Evolutionary conservation across 2,797 vertebrate genomes (phyloP), one percentile per base, ranked within the genome.

Genomic region (Megaceryle alcyon): DNA sequence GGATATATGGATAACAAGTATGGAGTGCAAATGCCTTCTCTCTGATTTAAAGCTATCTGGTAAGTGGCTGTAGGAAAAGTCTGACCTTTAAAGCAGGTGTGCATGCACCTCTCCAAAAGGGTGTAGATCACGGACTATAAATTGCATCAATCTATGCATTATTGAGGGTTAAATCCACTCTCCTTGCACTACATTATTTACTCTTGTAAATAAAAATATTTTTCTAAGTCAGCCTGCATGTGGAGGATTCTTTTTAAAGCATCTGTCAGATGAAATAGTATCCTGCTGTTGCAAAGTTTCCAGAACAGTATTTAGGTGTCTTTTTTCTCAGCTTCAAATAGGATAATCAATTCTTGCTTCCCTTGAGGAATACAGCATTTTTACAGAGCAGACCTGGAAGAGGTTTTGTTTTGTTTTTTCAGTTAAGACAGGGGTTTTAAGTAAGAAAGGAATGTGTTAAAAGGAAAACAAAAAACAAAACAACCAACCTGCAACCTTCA

Each of bases 161-260:
- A 96, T n/a, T 86, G 96, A 95, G 95, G 93, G 89, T 97, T 95
- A 96, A 95, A 94, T 97, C 88, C 95, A 92, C 96, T 97, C 35
- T 75, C 92, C 96, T 98, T 98, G 97, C 96, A 98, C 97, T 98
- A 97, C 96, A 96, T 97, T 97, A 97, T 97, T 96, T 97, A 96
- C 97, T 97, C 94, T 95, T 97, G 95, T 96, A 97, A 98, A 98
- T 98, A 98, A 98, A 98, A 97, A 96, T 98, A 98, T 98, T 98
- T 98, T 98, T 98, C 94, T 98, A 98, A 95, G 90, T 81, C 85
- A 97, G 72, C 76, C 66, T 97, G 37, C 66, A 29, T 41, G 53
- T 87, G 54, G 60, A 91, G n/a, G 70, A 60, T 77, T 69, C 54
- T 80, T 78, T 87, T 92, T 94, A 79, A 78, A 33, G 2, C 29